Conservation (phyloP, 30 jellyfish, hydroid and myxozoan species). For the Cassiopea xamachana region DNA sequence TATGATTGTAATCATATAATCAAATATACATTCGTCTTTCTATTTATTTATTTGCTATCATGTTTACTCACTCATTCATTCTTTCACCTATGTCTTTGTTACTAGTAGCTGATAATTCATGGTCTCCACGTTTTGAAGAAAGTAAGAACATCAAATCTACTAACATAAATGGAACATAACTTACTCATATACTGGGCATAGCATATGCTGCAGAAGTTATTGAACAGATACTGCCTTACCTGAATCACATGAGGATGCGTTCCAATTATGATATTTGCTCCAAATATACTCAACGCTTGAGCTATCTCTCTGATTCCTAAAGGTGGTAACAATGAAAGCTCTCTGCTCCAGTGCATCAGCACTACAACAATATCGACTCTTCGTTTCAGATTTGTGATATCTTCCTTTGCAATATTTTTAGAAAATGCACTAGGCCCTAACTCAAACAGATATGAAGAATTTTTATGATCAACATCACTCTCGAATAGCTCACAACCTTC, state of each 20-base stretch:
- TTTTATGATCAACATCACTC: neutral
- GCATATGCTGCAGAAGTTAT: neutral
- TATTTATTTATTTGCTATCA: no score
- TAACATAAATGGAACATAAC: neutral
- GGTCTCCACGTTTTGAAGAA: neutral
- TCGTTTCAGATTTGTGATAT: slow-evolving; percentile 33
- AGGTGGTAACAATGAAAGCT: slow-evolving; percentile 78
- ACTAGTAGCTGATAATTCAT: neutral
- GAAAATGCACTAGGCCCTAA: slow-evolving; percentile 54
- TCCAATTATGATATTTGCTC: slow-evolving; percentile 87
- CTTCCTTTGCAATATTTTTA: slow-evolving; percentile 24
- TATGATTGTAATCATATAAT: neutral
- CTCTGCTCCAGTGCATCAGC: slow-evolving; percentile 93
- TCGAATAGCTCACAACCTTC: slow-evolving; percentile 59
- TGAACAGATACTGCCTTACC: slow-evolving; percentile 45
- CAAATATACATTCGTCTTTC: neutral
- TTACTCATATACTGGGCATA: neutral
- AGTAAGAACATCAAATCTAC: neutral
- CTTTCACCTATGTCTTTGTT: neutral
- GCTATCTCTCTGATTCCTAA: slow-evolving; percentile 80
- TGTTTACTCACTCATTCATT: neutral
- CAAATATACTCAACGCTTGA: slow-evolving; percentile 35
- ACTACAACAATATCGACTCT: slow-evolving; percentile 71
- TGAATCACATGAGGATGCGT: slow-evolving; percentile 90
- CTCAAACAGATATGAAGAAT: neutral